Percentiles rank a stretch among this genome's conserved stretches.
phyloP scores from a whole-genome alignment of 2,113 vertebrate genomes.

The Malaclemys terrapin region DNA sequence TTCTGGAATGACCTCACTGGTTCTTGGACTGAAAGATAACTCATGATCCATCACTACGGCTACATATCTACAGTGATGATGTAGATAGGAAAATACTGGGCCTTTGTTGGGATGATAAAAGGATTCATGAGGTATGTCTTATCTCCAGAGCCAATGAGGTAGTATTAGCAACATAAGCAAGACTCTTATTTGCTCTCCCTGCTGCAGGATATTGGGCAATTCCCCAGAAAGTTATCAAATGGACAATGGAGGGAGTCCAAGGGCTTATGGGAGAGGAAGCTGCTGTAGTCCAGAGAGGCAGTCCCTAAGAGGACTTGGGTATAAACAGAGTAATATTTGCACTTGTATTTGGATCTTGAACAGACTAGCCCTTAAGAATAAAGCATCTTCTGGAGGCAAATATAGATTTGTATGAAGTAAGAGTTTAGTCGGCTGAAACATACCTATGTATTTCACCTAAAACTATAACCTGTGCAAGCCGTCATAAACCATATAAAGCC shows the following conservation, averaged over 20 bases:
- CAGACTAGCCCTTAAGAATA: not conserved
- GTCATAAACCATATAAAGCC: too few species aligned
- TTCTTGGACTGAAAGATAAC: not conserved
- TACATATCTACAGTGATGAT: not conserved
- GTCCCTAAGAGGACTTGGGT: not conserved
- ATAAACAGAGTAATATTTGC: not conserved
- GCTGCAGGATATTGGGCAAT: not conserved
- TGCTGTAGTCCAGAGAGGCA: not conserved
- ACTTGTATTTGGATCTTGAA: not conserved
- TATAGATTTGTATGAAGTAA: rapidly evolving
- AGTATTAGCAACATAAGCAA: not conserved
- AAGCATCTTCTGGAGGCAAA: not conserved
- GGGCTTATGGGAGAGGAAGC: not conserved
- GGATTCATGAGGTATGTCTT: not conserved
- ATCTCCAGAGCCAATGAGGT: not conserved
- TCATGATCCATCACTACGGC: not conserved
- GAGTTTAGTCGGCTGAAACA: not conserved
- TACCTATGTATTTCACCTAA: too few species aligned
- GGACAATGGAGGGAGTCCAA: not conserved
- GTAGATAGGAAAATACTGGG: not conserved
- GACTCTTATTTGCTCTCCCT: not conserved
- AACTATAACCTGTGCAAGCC: too few species aligned
- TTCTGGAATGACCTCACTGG: not conserved
- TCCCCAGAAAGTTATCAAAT: not conserved
- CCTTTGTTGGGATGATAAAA: not conserved